Evolutionary conservation across 2,888 invertebrate genomes (phyloP).

Genomic region (Drosophila neonasuta): DNA sequence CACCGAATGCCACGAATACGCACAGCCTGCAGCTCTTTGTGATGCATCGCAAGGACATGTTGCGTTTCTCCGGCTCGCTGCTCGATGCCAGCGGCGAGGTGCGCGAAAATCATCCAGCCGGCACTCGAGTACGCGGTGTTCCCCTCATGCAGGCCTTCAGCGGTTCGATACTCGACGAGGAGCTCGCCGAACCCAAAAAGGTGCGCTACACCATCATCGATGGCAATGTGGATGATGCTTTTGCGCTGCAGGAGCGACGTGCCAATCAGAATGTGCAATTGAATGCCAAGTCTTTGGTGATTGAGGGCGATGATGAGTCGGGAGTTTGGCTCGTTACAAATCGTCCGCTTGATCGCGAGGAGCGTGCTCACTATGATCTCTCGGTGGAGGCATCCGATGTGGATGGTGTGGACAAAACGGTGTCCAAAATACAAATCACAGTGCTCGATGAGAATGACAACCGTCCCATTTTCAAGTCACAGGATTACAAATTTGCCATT

Average conservation of each 20-base stretch:
- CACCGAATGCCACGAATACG: conserved; percentile 89
- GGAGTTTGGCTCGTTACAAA: conserved; percentile 90
- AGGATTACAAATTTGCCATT: conserved; percentile 89
- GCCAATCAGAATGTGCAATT: conserved; percentile 66
- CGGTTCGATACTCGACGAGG: conserved; percentile 81
- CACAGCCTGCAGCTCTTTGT: conserved; percentile 92
- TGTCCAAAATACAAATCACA: conserved; percentile 89
- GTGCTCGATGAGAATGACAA: conserved; percentile 96
- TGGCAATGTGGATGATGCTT: conserved; percentile 89
- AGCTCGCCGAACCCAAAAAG: conserved; percentile 80
- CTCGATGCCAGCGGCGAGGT: conserved; percentile 87
- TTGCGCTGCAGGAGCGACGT: conserved; percentile 85
- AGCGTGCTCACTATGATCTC: conserved; percentile 87
- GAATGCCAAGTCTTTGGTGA: conserved; percentile 66
- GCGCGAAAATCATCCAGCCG: conserved; percentile 89
- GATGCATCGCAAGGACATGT: conserved; percentile 91
- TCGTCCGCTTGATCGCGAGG: conserved; percentile 90
- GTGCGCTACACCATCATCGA: conserved; percentile 91
- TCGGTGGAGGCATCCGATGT: conserved; percentile 91
- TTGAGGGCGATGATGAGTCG: conserved; percentile 83
- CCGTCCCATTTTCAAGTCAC: conserved; percentile 91
- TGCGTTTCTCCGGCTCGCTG: conserved; percentile 88
- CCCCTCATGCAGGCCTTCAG: conserved; percentile 89
- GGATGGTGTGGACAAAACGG: conserved; percentile 90
- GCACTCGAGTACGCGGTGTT: conserved; percentile 88